Evolutionary conservation across 2,113 vertebrate species (phyloP).

Genomic region (Perccottus glenii): DNA sequence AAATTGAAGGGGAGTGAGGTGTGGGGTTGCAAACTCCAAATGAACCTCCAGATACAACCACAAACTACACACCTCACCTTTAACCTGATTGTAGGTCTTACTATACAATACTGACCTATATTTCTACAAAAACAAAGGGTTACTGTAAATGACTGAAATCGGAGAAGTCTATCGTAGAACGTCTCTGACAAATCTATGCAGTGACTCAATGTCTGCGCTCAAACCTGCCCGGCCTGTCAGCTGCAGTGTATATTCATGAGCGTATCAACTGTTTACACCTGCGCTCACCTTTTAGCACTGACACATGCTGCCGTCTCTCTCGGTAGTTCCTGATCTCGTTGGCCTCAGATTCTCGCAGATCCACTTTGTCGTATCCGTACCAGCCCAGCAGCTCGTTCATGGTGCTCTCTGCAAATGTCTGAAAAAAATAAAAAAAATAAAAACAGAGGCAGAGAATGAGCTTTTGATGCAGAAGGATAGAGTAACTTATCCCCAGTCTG

Average conservation of each 20-base stretch:
- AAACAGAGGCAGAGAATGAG: no score
- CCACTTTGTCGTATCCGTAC: conserved; percentile 98
- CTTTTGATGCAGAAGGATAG: conserved; percentile 17
- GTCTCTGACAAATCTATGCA: conserved; percentile 19
- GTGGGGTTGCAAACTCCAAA: no score
- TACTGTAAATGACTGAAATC: conserved; percentile 52
- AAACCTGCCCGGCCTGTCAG: conserved; percentile 58
- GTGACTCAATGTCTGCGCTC: conserved; percentile 51
- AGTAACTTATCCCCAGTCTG: conserved; percentile 22
- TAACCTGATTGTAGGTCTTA: background rate
- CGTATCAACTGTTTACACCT: conserved; percentile 18
- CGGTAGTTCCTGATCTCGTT: conserved; percentile 93
- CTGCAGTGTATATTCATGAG: conserved; percentile 14
- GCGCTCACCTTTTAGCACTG: conserved; percentile 94
- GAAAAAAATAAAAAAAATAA: conserved; percentile 59
- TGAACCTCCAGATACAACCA: no score
- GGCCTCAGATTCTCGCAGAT: conserved; percentile 93
- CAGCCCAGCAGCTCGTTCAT: conserved; percentile 99
- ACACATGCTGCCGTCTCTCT: conserved; percentile 93
- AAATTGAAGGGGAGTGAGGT: no score
- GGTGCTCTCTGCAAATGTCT: conserved; percentile 98
- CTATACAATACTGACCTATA: conserved; percentile 14
- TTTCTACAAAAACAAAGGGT: conserved; percentile 42
- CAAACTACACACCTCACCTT: no score
- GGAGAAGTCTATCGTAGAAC: conserved; percentile 29